These are phyloP conservation scores for Myrmecobius fasciatus DNA, from an alignment of 2,113 vertebrate genomes.

Conservation along the genomic window DNA sequence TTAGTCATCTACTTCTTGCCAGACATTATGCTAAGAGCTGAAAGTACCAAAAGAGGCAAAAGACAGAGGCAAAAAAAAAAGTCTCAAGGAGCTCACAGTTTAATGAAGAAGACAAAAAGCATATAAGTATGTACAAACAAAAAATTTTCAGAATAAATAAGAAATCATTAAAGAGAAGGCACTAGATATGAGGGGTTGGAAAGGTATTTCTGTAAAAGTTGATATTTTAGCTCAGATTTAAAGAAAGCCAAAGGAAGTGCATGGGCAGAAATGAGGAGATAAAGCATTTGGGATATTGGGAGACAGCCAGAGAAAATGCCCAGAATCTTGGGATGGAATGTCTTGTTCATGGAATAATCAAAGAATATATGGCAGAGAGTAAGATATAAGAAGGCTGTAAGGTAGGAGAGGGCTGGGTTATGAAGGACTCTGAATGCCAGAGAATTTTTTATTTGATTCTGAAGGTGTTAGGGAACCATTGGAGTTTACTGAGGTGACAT, in stretches of 20 bases:
- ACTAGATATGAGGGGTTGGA: not conserved
- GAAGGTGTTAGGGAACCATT: not conserved
- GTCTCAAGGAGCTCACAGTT: not conserved
- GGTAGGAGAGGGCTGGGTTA: not conserved
- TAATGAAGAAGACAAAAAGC: not conserved
- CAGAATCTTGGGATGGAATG: not conserved
- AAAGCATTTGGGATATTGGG: not conserved
- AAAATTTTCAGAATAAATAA: not conserved
- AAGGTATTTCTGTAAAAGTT: not conserved
- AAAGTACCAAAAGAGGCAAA: not conserved
- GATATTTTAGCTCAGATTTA: not conserved
- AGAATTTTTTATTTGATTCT: not conserved
- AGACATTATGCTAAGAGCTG: not conserved
- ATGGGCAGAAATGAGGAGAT: not conserved
- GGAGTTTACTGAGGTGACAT: not conserved
- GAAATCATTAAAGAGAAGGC: not conserved
- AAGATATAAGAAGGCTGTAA: not conserved
- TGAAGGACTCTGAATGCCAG: not conserved
- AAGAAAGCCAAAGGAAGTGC: not conserved
- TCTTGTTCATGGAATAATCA: not conserved
- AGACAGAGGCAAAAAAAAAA: not conserved
- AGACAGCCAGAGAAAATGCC: not conserved
- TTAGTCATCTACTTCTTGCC: not conserved
- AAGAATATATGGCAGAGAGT: not conserved
- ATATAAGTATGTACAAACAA: not conserved